Conservation (phyloP, 92 coral and sea anemone genomes). For the Pocillopora grandis region DNA sequence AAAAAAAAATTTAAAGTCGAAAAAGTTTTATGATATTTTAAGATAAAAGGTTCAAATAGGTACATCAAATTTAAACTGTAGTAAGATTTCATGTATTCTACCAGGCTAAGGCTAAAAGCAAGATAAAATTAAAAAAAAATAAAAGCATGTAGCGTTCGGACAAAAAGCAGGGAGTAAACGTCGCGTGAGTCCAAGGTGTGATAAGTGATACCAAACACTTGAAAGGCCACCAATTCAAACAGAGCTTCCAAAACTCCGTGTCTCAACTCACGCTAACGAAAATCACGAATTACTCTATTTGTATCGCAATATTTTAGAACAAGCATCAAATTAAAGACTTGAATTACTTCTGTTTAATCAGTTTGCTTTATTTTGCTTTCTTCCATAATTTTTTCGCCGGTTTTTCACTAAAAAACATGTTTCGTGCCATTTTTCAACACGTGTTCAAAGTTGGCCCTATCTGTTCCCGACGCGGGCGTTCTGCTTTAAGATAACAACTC, state of each 20-base stretch:
- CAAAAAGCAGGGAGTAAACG: neutral
- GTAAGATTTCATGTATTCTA: neutral
- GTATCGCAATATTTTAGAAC: neutral
- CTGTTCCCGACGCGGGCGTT: conserved; percentile 32
- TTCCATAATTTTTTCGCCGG: neutral
- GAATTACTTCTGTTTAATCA: neutral
- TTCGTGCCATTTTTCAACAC: conserved; percentile 37
- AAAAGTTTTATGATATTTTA: no score
- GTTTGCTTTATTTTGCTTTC: neutral
- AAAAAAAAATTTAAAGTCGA: no score
- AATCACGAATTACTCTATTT: neutral
- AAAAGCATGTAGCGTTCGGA: neutral
- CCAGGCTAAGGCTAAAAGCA: neutral
- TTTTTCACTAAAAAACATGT: neutral
- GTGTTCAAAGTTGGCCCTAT: conserved; percentile 24
- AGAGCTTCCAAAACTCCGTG: neutral
- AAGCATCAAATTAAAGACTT: neutral
- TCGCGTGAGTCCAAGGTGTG: conserved; percentile 34
- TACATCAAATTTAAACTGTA: no score
- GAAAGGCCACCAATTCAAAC: conserved; percentile 27
- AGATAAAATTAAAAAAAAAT: neutral
- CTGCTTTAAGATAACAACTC: conserved; percentile 26
- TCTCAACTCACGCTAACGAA: conserved; percentile 30
- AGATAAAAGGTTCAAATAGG: no score
- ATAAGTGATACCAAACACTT: conserved; percentile 20